Percentiles rank a stretch among this genome's conserved stretches.
phyloP scores from a whole-genome alignment of 2,113 vertebrate genomes.

The Psittacula cyanocephala region DNA sequence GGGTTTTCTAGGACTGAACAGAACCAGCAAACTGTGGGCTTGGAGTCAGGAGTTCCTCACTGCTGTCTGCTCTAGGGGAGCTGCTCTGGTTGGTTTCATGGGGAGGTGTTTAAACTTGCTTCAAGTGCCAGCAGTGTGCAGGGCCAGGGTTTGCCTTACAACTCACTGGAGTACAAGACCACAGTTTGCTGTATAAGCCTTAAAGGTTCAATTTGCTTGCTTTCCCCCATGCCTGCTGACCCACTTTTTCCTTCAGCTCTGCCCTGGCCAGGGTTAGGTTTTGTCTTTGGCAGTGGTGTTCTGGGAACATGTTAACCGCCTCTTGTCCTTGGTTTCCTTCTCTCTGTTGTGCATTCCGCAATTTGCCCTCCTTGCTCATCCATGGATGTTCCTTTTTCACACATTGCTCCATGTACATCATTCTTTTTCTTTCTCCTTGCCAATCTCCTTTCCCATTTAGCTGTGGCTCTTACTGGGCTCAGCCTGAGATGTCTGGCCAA shows the following conservation, averaged over 20 bases:
- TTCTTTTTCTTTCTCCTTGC: background rate
- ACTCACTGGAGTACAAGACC: background rate
- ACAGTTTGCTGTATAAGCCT: background rate
- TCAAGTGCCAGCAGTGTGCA: background rate
- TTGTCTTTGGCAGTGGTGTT: background rate
- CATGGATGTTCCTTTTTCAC: background rate
- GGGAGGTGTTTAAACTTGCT: background rate
- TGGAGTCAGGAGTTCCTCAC: background rate
- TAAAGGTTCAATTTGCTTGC: background rate
- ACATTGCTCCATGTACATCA: fast-evolving
- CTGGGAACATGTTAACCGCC: background rate
- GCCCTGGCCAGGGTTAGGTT: background rate
- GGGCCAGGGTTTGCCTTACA: background rate
- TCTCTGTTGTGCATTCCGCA: background rate
- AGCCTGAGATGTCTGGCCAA: background rate
- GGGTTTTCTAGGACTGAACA: background rate
- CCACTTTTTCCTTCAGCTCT: background rate
- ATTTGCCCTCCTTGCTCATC: background rate
- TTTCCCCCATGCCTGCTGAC: background rate
- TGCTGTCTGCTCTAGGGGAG: background rate
- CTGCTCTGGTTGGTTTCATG: background rate
- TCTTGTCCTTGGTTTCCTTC: background rate
- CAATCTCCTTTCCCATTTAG: background rate
- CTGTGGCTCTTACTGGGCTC: background rate
- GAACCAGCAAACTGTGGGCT: background rate